Evolutionary conservation across 2,888 invertebrate species (phyloP).

Genomic region (Acholoe squamosa): DNA sequence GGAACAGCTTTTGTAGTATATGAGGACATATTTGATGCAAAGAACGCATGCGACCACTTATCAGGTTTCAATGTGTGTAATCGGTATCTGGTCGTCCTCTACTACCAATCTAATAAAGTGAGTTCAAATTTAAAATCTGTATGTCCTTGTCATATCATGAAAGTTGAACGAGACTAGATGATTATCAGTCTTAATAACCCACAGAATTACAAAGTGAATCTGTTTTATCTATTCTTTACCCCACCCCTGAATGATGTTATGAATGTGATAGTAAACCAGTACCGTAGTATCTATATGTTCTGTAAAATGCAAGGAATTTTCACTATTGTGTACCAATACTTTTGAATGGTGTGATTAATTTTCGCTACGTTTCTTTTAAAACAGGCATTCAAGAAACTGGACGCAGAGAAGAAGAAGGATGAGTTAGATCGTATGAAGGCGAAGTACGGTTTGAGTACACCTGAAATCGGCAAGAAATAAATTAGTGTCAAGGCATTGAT

Average conservation of each 20-base stretch:
- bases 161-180: no score
- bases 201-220: no score
- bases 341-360: no score
- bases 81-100: slow-evolving; percentile 98
- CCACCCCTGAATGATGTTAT: no score
- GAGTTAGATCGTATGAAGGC: slow-evolving; percentile 96
- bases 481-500: neutral
- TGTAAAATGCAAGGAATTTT: no score
- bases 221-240: no score
- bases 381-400: slow-evolving; percentile 95
- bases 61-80: slow-evolving; percentile 99
- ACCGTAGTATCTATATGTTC: no score
- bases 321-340: no score
- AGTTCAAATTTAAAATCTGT: slow-evolving; percentile 52
- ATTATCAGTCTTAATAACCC: no score
- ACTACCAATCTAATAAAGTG: slow-evolving; percentile 91
- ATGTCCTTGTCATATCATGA: no score
- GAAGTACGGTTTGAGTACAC: slow-evolving; percentile 91
- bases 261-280: no score
- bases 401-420: slow-evolving; percentile 88
- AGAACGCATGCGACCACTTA: slow-evolving; percentile 99
- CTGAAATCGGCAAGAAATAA: slow-evolving; percentile 72
- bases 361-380: slow-evolving; percentile 67
- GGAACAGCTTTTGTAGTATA: slow-evolving; percentile 99
- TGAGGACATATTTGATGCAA: slow-evolving; percentile 99